These are phyloP conservation scores for Caenorhabditis becei DNA, from an alignment of 2,888 invertebrate species.

Conservation along the genomic window DNA sequence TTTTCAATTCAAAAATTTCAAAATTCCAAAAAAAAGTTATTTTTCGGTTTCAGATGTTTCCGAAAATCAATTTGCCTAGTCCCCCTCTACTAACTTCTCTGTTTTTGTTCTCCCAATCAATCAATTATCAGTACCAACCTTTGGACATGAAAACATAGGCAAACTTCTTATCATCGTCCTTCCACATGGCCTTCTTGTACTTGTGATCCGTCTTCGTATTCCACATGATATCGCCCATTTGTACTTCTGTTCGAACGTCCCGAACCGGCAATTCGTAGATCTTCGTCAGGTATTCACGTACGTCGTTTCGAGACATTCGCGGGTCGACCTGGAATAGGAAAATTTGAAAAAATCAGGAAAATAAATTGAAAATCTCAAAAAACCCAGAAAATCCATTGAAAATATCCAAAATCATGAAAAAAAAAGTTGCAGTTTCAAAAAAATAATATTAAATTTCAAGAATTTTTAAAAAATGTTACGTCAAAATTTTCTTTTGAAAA, in stretches of 20 bases:
- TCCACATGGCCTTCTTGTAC: slow-evolving; percentile 79
- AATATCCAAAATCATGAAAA: too few species aligned
- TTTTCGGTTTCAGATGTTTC: too few species aligned
- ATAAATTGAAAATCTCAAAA: background rate
- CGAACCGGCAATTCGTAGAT: slow-evolving; percentile 92
- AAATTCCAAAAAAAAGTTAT: too few species aligned
- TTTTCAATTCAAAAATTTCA: too few species aligned
- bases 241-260: slow-evolving; percentile 86
- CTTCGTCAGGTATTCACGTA: slow-evolving; percentile 94
- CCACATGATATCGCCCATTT: slow-evolving; percentile 79
- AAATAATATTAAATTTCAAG: background rate
- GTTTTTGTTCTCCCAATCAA: slow-evolving; percentile 56
- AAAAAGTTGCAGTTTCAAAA: background rate
- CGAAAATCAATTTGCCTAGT: too few species aligned
- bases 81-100: too few species aligned
- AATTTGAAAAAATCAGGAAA: background rate
- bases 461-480: too few species aligned
- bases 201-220: slow-evolving; percentile 66
- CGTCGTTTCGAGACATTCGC: slow-evolving; percentile 91
- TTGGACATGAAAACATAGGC: slow-evolving; percentile 80
- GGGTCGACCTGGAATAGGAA: slow-evolving; percentile 57
- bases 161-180: slow-evolving; percentile 80
- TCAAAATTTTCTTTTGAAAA: too few species aligned
- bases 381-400: background rate
- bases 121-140: slow-evolving; percentile 64